Conservation (phyloP, 1,140 invertebrate species). For the Lucilia cuprina region DNA sequence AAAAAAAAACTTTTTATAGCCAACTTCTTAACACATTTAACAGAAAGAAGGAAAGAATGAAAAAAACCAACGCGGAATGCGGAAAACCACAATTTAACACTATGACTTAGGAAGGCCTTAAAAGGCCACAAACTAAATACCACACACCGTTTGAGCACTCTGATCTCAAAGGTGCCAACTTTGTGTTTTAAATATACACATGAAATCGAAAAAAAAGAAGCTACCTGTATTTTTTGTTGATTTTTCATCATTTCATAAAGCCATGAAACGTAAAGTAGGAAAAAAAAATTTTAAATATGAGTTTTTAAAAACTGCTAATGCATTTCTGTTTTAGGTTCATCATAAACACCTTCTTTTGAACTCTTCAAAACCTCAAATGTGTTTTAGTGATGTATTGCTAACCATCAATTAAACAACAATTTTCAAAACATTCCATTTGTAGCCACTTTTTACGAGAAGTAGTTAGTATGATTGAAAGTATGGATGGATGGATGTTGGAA, state of each 20-base stretch:
- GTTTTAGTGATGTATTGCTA: slow-evolving; percentile 17
- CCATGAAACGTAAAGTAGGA: too few relatives aligned
- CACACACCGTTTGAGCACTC: background rate
- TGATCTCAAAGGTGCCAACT: background rate
- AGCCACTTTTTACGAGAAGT: background rate
- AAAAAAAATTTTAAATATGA: background rate
- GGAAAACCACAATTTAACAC: background rate
- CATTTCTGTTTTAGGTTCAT: background rate
- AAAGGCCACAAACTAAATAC: background rate
- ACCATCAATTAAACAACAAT: slow-evolving; percentile 34
- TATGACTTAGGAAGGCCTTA: background rate
- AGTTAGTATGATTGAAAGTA: slow-evolving; percentile 10
- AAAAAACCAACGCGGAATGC: background rate
- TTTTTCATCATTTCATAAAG: background rate
- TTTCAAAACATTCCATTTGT: background rate
- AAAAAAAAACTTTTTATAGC: background rate
- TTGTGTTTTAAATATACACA: background rate
- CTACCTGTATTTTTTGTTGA: background rate
- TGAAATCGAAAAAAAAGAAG: background rate
- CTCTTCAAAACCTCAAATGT: background rate
- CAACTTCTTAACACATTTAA: background rate
- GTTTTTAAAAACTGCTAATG: slow-evolving; percentile 1
- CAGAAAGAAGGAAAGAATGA: background rate
- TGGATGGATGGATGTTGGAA: background rate
- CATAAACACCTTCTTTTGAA: background rate